phyloP scores from a whole-genome alignment of 2,888 invertebrate species.

The Euproctis similis region DNA sequence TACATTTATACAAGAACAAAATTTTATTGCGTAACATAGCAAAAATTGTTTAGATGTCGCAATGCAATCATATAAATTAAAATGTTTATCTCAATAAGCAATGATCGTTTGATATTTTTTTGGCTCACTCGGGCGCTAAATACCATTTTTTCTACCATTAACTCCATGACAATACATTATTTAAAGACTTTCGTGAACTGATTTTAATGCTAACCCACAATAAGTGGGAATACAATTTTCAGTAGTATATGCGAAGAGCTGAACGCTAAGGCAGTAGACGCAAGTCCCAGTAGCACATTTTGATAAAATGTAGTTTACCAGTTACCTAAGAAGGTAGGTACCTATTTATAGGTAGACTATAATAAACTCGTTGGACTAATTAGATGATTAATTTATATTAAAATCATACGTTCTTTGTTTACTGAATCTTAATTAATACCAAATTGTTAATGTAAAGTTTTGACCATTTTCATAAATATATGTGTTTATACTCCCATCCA shows the following conservation, averaged over 20 bases:
- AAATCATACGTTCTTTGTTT: no score
- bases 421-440: no score
- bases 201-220: conserved; percentile 32
- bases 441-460: no score
- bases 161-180: conserved; percentile 44
- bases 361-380: no score
- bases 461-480: no score
- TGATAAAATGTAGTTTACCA: not conserved
- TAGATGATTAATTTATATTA: no score
- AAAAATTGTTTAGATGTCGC: not conserved
- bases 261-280: conserved; percentile 16
- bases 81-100: no score
- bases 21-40: no score
- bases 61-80: conserved; percentile 1
- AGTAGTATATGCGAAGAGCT: conserved; percentile 30
- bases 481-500: no score
- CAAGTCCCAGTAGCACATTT: not conserved
- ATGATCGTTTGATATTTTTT: conserved; percentile 9
- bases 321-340: no score
- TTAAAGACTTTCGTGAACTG: conserved; percentile 42
- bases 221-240: conserved; percentile 42
- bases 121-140: not conserved
- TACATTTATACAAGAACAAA: no score
- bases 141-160: conserved; percentile 15
- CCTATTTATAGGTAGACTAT: no score